phyloP scores from a whole-genome alignment of 2,797 vertebrate species.

The Hemibagrus guttatus region DNA sequence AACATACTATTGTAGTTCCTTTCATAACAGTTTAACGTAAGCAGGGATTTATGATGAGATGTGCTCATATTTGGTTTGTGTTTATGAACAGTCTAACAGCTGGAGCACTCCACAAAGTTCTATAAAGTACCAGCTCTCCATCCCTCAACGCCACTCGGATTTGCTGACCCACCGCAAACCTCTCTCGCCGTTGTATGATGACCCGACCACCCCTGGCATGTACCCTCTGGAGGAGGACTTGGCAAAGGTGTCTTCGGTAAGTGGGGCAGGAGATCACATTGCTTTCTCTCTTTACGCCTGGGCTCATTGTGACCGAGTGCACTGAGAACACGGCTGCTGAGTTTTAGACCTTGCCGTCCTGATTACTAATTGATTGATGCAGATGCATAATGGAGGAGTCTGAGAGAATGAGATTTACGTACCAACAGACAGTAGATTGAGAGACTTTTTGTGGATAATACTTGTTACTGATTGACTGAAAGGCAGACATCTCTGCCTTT shows the following conservation, averaged over 20 bases:
- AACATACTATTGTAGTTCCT: too few species aligned
- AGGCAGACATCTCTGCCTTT: not conserved
- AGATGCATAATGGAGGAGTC: conserved; percentile 57
- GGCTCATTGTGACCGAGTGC: conserved; percentile 41
- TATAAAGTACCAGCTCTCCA: conserved; percentile 65
- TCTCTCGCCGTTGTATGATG: conserved; percentile 80
- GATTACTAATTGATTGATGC: conserved; percentile 57
- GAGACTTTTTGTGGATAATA: not conserved
- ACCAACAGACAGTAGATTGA: not conserved
- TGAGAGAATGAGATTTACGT: conserved; percentile 20
- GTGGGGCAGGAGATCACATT: conserved; percentile 72
- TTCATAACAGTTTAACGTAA: not conserved
- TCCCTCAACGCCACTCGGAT: conserved; percentile 75
- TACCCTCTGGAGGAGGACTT: conserved; percentile 67
- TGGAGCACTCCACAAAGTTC: conserved; percentile 77
- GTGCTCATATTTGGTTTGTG: conserved; percentile 37
- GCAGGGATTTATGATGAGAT: not conserved
- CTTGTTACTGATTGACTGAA: not conserved
- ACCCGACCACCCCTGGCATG: conserved; percentile 80
- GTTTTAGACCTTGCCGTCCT: conserved; percentile 27
- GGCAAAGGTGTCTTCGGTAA: conserved; percentile 67
- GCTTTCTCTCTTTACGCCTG: conserved; percentile 68
- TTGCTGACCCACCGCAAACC: conserved; percentile 73
- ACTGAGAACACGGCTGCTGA: conserved; percentile 18
- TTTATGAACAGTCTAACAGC: conserved; percentile 75